phyloP scores from a whole-genome alignment of 2,797 vertebrate species.

The Eurystomus glaucurus region DNA sequence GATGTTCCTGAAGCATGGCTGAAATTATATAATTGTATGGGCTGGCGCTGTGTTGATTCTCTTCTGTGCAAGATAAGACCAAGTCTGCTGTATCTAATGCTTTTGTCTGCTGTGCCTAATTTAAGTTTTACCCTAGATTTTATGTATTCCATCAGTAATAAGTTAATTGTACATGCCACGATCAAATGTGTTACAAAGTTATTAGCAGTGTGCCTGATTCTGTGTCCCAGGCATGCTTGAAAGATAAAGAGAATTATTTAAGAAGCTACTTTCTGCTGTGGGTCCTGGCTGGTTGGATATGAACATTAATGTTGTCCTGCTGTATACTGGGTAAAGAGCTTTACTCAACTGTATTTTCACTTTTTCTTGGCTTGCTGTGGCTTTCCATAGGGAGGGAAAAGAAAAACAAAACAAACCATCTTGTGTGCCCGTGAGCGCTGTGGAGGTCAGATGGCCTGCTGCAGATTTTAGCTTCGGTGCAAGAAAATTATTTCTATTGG shows the following conservation, averaged over 20 bases:
- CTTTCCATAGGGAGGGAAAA: not conserved
- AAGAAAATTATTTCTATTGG: not conserved
- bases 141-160: not conserved
- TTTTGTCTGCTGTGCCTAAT: not conserved
- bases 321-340: not conserved
- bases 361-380: not conserved
- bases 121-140: not conserved
- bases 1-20: not conserved
- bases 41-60: not conserved
- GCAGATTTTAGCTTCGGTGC: not conserved
- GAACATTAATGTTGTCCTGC: not conserved
- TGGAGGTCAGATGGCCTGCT: not conserved
- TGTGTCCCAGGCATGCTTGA: not conserved
- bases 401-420: rapidly evolving
- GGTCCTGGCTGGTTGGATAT: not conserved
- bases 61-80: not conserved
- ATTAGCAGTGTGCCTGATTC: not conserved
- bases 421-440: not conserved
- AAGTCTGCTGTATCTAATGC: not conserved
- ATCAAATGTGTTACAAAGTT: not conserved
- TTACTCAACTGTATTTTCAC: not conserved
- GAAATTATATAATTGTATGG: not conserved
- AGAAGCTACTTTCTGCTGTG: not conserved
- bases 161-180: not conserved
- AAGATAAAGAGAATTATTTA: not conserved